These are phyloP conservation scores for Bryconaethiops microstoma DNA, from an alignment of 2,797 vertebrate species.

Conservation along the genomic window DNA sequence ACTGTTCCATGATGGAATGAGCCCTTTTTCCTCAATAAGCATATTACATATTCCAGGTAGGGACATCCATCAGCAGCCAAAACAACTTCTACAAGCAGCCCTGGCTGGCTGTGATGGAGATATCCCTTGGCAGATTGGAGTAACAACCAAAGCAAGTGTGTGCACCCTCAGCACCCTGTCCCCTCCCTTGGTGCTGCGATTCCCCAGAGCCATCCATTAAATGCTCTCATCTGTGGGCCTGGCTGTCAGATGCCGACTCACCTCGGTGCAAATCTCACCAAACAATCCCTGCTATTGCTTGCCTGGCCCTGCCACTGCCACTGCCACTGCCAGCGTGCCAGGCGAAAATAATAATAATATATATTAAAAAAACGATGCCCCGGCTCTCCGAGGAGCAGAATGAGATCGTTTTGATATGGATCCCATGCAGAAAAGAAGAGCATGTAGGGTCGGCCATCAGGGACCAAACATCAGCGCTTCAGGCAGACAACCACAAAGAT, in stretches of 20 bases:
- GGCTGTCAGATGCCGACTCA: conserved; percentile 52
- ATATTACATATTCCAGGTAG: not conserved
- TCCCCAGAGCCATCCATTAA: conserved; percentile 56
- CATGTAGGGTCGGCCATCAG: conserved; percentile 42
- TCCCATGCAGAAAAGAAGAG: conserved; percentile 33
- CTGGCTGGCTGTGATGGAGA: conserved; percentile 14
- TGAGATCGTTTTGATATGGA: conserved; percentile 51
- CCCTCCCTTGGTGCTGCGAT: conserved; percentile 42
- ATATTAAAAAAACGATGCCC: conserved; percentile 26
- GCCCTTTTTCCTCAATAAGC: not conserved
- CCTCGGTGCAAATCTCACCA: conserved; percentile 44
- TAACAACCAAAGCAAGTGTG: conserved; percentile 51
- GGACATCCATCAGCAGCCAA: not conserved
- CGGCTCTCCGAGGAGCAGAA: conserved; percentile 38
- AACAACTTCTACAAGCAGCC: not conserved
- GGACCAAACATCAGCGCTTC: conserved; percentile 52
- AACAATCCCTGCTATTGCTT: conserved; percentile 51
- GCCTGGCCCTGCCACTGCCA: conserved; percentile 49
- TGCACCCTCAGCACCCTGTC: conserved; percentile 40
- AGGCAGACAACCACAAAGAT: conserved; percentile 57
- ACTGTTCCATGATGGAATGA: not conserved
- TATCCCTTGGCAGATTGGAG: conserved; percentile 30
- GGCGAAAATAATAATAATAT: conserved; percentile 26
- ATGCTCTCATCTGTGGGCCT: conserved; percentile 47
- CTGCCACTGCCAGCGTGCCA: conserved; percentile 21